Evolutionary conservation across 2,888 invertebrate genomes (phyloP).

Genomic region (Eupithecia tripunctaria): DNA sequence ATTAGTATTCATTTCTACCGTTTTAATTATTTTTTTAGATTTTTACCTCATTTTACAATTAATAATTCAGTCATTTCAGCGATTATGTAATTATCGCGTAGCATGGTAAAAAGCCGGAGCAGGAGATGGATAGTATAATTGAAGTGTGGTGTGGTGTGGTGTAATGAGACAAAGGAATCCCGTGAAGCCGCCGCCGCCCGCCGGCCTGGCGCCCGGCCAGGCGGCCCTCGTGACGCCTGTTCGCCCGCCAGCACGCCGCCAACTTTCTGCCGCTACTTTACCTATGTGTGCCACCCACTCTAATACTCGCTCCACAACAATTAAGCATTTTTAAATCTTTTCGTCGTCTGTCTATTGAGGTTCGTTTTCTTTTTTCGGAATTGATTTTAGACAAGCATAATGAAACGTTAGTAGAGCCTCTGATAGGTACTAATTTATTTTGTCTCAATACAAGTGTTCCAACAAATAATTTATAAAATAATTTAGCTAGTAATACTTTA

Average conservation of each 20-base stretch:
- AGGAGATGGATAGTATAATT: slow-evolving; percentile 34
- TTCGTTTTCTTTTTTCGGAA: neutral
- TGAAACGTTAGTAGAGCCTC: neutral
- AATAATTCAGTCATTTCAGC: neutral
- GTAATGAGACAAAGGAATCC: slow-evolving; percentile 84
- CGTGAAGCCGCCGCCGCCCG: slow-evolving; percentile 78
- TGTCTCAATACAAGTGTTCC: neutral
- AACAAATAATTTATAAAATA: neutral
- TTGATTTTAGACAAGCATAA: neutral
- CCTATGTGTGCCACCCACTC: slow-evolving; percentile 39
- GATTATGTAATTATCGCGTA: slow-evolving; percentile 14
- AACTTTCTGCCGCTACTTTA: slow-evolving; percentile 51
- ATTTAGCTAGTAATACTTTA: too few relatives aligned
- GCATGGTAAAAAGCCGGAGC: slow-evolving; percentile 42
- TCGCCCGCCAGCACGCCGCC: slow-evolving; percentile 74
- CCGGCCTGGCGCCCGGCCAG: slow-evolving; percentile 84
- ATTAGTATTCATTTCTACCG: neutral
- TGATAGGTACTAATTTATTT: neutral
- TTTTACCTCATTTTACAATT: neutral
- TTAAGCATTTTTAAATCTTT: neutral
- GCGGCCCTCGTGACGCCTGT: slow-evolving; percentile 81
- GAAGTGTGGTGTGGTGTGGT: slow-evolving; percentile 54
- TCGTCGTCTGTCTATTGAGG: neutral
- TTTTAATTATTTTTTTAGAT: neutral
- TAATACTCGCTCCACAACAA: slow-evolving; percentile 20